Evolutionary conservation across 2,113 vertebrate genomes (phyloP).

Genomic region (Elaphurus davidianus): DNA sequence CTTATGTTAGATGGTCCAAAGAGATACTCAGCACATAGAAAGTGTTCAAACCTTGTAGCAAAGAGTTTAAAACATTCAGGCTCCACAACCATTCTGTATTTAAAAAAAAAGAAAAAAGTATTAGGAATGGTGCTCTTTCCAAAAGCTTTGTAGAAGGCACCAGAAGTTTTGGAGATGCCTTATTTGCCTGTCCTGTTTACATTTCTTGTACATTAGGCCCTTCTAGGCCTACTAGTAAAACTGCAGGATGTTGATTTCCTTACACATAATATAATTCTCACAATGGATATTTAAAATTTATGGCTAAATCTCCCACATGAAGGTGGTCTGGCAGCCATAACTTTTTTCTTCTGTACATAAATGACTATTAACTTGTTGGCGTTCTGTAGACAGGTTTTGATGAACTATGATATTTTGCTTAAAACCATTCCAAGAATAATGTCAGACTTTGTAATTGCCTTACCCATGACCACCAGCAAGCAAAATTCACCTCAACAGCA

Average conservation of each 20-base stretch:
- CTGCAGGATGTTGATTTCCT: constrained; percentile 69
- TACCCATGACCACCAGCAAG: constrained; percentile 17
- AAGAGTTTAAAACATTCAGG: not conserved
- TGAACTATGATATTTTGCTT: constrained; percentile 62
- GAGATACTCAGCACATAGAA: not conserved
- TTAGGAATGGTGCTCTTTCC: not conserved
- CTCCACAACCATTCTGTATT: not conserved
- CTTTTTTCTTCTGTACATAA: constrained; percentile 68
- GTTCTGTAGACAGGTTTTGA: constrained; percentile 60
- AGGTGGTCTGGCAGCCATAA: constrained; percentile 74
- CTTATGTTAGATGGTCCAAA: no score
- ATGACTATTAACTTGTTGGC: constrained; percentile 70
- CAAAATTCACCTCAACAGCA: not conserved
- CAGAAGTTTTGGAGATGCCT: not conserved
- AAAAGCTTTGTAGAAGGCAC: not conserved
- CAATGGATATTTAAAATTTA: constrained; percentile 74
- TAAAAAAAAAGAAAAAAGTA: not conserved
- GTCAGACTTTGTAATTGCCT: constrained; percentile 58
- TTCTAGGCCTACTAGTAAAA: constrained; percentile 78
- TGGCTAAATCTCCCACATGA: constrained; percentile 66
- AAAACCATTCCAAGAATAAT: constrained; percentile 73
- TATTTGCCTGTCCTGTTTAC: constrained; percentile 27
- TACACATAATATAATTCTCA: constrained; percentile 75
- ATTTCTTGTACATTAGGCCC: constrained; percentile 64
- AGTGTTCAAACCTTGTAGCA: not conserved